These are phyloP conservation scores for Sebastes kiyomatsui DNA, from an alignment of 2,797 vertebrate genomes.

Conservation along the genomic window DNA sequence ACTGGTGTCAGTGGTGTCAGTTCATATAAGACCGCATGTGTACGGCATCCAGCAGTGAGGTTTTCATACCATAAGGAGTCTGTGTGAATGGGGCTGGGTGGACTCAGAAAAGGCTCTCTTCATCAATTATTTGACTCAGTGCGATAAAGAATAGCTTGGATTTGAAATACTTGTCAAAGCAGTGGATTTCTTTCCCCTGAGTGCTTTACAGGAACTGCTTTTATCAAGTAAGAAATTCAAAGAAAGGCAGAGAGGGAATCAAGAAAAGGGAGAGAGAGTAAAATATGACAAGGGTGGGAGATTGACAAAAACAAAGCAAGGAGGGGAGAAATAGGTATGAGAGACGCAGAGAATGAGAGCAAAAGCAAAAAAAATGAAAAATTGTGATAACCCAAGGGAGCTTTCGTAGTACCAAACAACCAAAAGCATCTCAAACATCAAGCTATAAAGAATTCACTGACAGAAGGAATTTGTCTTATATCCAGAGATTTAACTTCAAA, in stretches of 20 bases:
- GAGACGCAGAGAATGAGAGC: slow-evolving; percentile 4
- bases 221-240: neutral
- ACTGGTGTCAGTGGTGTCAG: slow-evolving; percentile 44
- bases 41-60: neutral
- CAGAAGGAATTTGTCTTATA: neutral
- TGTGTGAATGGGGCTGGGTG: slow-evolving; percentile 25
- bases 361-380: slow-evolving; percentile 5
- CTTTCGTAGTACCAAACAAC: slow-evolving; percentile 13
- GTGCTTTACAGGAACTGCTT: slow-evolving; percentile 47
- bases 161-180: slow-evolving; percentile 58
- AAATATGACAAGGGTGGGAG: slow-evolving; percentile 32
- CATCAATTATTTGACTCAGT: slow-evolving; percentile 67
- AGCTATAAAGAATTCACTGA: slow-evolving; percentile 11
- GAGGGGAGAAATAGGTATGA: slow-evolving; percentile 1
- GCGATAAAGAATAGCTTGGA: slow-evolving; percentile 48
- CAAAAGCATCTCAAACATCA: slow-evolving; percentile 22
- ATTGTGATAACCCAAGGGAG: neutral
- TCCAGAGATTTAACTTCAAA: slow-evolving; percentile 13
- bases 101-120: slow-evolving; percentile 63
- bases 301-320: slow-evolving; percentile 26
- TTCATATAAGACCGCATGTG: slow-evolving; percentile 26
- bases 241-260: slow-evolving; percentile 4
- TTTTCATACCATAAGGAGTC: slow-evolving; percentile 14
- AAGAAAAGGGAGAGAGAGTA: neutral
- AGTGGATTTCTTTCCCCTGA: slow-evolving; percentile 5